Evolutionary conservation across 2,888 invertebrate genomes (phyloP).

Genomic region (Harmothoe impar): DNA sequence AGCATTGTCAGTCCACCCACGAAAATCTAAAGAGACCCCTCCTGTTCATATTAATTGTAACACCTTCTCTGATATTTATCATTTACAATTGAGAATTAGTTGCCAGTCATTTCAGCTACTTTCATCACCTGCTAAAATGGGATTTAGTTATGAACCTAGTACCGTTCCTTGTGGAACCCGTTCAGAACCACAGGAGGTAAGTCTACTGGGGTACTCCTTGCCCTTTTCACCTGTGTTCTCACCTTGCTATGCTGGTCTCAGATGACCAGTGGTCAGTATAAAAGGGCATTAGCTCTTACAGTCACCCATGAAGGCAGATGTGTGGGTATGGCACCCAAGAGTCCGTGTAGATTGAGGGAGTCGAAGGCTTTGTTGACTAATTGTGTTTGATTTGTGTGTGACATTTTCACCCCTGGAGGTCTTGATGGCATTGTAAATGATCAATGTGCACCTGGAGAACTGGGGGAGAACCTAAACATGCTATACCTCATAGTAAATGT

Average conservation of each 20-base stretch:
- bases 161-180: background rate
- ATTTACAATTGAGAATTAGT: no score
- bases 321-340: background rate
- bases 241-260: background rate
- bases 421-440: background rate
- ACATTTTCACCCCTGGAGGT: background rate
- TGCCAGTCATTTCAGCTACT: no score
- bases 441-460: background rate
- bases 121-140: background rate
- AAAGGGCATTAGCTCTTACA: conserved; percentile 3
- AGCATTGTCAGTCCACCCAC: no score
- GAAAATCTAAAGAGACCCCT: no score
- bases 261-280: conserved; percentile 6
- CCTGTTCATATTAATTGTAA: no score
- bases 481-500: background rate
- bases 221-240: conserved; percentile 18
- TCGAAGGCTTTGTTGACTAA: conserved; percentile 29
- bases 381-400: conserved; percentile 22
- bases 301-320: background rate
- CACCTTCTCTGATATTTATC: no score
- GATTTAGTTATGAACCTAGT: background rate
- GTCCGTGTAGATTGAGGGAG: background rate
- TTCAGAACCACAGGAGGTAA: background rate
- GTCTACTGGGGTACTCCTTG: no score
- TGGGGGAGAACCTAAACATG: background rate